These are phyloP conservation scores for Tricholaema leucomelas DNA, from an alignment of 2,113 vertebrate genomes.

Conservation along the genomic window DNA sequence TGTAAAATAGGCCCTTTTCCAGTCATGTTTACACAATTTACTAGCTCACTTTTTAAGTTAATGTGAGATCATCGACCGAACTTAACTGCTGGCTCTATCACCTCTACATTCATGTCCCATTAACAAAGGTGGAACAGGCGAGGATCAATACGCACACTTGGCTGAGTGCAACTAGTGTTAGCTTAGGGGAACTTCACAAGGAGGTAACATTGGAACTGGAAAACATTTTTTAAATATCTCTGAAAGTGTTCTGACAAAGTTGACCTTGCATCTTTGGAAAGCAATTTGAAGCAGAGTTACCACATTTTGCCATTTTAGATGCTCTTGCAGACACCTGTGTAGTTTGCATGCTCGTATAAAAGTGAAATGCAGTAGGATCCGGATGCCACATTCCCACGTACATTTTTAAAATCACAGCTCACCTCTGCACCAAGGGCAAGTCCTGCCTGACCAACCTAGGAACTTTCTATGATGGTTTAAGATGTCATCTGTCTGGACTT, in stretches of 20 bases:
- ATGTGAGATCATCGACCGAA: background rate
- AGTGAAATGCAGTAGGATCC: background rate
- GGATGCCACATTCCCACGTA: background rate
- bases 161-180: background rate
- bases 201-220: background rate
- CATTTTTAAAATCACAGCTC: background rate
- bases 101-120: background rate
- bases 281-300: background rate
- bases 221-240: background rate
- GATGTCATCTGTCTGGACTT: too few relatives aligned
- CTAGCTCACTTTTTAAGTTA: background rate
- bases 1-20: background rate
- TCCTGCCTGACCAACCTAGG: too few relatives aligned
- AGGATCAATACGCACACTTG: accelerated
- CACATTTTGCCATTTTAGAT: background rate
- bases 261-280: background rate
- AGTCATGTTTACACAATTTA: background rate
- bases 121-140: background rate
- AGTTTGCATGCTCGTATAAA: background rate
- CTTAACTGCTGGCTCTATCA: background rate
- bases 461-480: too few relatives aligned
- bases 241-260: background rate
- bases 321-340: background rate
- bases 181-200: background rate
- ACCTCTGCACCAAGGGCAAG: background rate